These are phyloP conservation scores for Myopa tessellatipennis DNA, from an alignment of 2,888 invertebrate species.

Conservation along the genomic window DNA sequence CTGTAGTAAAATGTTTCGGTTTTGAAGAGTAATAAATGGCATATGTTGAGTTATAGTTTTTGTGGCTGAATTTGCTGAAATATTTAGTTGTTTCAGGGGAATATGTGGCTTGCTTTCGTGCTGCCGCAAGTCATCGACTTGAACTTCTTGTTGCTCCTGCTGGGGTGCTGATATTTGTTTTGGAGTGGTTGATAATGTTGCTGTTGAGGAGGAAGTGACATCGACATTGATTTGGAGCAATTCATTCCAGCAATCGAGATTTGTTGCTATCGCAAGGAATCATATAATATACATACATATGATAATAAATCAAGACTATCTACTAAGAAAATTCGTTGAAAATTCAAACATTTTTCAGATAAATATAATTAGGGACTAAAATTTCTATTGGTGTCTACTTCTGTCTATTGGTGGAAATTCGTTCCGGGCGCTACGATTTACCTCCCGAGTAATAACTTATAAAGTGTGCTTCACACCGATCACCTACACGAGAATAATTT, in stretches of 20 bases:
- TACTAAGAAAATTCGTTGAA: constrained; percentile 42
- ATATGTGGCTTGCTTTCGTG: constrained; percentile 45
- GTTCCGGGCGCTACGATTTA: too few species aligned
- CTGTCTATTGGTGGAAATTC: neutral
- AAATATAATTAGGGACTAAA: too few species aligned
- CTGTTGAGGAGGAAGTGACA: constrained; percentile 38
- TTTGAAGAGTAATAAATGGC: constrained; percentile 65
- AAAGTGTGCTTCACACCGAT: too few species aligned
- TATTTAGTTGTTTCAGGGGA: constrained; percentile 54
- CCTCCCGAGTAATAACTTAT: too few species aligned
- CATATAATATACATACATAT: neutral
- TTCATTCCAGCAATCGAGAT: constrained; percentile 66
- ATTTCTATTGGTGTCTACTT: neutral
- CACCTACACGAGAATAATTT: too few species aligned
- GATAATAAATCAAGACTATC: neutral
- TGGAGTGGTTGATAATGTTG: neutral
- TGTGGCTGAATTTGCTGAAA: constrained; percentile 59
- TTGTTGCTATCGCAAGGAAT: constrained; percentile 55
- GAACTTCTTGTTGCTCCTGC: constrained; percentile 46
- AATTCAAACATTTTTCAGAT: constrained; percentile 36
- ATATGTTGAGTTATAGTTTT: constrained; percentile 39
- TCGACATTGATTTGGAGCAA: constrained; percentile 62
- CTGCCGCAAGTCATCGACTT: constrained; percentile 36
- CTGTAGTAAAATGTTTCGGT: constrained; percentile 43
- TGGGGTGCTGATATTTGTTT: constrained; percentile 46